Percentiles rank a stretch among this genome's conserved stretches.
phyloP scores from a whole-genome alignment of 2,888 invertebrate genomes.

The Busseola fusca region DNA sequence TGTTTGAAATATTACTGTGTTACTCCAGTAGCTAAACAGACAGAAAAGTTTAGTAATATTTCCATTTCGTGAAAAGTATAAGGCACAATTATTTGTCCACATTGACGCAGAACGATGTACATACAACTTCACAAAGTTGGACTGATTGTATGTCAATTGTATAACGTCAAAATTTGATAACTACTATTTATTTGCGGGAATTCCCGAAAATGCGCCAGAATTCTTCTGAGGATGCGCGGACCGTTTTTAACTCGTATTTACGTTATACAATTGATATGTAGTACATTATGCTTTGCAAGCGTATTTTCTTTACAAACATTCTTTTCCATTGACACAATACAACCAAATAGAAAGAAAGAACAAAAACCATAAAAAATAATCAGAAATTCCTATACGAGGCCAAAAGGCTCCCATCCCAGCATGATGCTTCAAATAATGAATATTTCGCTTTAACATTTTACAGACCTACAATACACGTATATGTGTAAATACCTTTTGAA shows the following conservation, averaged over 20 bases:
- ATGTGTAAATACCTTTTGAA: background rate
- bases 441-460: background rate
- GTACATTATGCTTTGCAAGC: background rate
- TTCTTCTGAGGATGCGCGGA: background rate
- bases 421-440: background rate
- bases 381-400: too few species aligned
- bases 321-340: too few species aligned
- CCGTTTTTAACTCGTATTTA: background rate
- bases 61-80: background rate
- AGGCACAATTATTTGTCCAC: background rate
- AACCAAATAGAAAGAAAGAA: too few species aligned
- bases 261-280: background rate
- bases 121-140: background rate
- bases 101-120: background rate
- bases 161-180: background rate
- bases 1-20: conserved; percentile 12
- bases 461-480: background rate
- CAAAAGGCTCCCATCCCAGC: too few species aligned
- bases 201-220: background rate
- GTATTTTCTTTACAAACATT: too few species aligned
- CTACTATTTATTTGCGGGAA: background rate
- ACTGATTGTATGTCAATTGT: too few species aligned
- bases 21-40: too few species aligned
- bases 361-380: too few species aligned
- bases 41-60: background rate